Base-by-base conservation (phyloP, 2,888 invertebrate species). In the Chymomyza amoena region DNA sequence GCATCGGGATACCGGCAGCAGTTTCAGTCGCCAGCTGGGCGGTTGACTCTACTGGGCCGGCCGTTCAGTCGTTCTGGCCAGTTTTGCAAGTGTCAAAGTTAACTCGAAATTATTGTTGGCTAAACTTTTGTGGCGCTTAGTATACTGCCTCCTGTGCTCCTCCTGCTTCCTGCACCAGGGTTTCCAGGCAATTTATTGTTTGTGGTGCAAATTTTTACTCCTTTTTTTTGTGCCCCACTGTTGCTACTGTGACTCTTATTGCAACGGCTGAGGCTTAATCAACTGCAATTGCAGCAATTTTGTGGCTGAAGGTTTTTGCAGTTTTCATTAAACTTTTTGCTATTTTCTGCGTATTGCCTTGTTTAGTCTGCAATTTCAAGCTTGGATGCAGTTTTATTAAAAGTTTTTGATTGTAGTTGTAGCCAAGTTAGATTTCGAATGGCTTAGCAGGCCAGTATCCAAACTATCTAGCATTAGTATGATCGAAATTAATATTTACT, bases 21-120 rank as follows among this genome's bases (percentile, higher is more conserved):
- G 51, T 13, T 61, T 28, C 62, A 28, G 39, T 45, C 39, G 39
- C 39, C 39, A 45, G 39, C 39, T 45, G 39, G 39, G 39, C 13
- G 13, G 39, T 13, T 13, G 9, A 18, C 25, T 25, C 25, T 45
- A 45, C 39, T 28, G 50, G 51, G 51, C 52, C 25, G 25, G 5
- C 36, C 61, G 6, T 61, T 64, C 61, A 16, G 28, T 63, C 36
- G 16, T 56, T 62, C 56, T 39, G 61, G 61, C 70, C 76, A 80
- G 81, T 78, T 84, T 84, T 87, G 82, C 83, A 87, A 87, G 89
- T 87, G 87, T 88, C 89, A 87, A 88, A 87, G 86, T 87, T 88
- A 87, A 87, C 87, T 88, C 84, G 89, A 87, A 87, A 87, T 87
- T 87, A 87, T 87, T 87, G 89, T 85, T 85, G 84, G 85, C 87